Evolutionary conservation across 2,888 invertebrate species (phyloP).

Genomic region (Ferrisia virgata): DNA sequence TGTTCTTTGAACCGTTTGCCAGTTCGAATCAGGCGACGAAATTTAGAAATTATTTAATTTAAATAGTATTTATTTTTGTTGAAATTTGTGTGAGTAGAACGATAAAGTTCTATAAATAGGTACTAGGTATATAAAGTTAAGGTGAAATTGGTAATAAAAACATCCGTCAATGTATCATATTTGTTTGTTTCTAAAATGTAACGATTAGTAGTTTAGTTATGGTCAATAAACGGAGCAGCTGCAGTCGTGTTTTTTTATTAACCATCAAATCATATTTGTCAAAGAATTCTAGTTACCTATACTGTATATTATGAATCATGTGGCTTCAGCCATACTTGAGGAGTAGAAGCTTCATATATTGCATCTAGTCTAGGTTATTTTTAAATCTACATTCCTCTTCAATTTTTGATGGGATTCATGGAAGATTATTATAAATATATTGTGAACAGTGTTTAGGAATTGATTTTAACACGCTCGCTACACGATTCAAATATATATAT

Average conservation of each 20-base stretch:
- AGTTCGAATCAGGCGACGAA: neutral
- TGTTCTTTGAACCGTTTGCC: neutral
- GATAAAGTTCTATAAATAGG: no score
- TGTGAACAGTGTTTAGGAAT: neutral
- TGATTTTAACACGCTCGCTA: neutral
- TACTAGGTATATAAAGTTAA: no score
- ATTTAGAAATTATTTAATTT: neutral
- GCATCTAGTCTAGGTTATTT: neutral
- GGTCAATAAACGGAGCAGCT: no score
- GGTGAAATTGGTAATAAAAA: no score
- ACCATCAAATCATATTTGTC: neutral
- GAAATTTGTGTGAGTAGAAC: no score
- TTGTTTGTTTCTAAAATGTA: no score
- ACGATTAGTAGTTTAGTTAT: no score
- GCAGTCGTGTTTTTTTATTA: no score
- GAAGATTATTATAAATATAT: neutral
- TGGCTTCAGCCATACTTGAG: neutral
- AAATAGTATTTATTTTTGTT: no score
- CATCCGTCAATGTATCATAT: no score
- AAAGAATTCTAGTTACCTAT: neutral
- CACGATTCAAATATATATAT: neutral
- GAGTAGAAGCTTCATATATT: neutral
- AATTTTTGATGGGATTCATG: neutral
- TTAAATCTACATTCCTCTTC: neutral
- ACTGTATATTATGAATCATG: neutral